phyloP scores from a whole-genome alignment of 2,888 invertebrate genomes.

The Eustalomyia histrio region DNA sequence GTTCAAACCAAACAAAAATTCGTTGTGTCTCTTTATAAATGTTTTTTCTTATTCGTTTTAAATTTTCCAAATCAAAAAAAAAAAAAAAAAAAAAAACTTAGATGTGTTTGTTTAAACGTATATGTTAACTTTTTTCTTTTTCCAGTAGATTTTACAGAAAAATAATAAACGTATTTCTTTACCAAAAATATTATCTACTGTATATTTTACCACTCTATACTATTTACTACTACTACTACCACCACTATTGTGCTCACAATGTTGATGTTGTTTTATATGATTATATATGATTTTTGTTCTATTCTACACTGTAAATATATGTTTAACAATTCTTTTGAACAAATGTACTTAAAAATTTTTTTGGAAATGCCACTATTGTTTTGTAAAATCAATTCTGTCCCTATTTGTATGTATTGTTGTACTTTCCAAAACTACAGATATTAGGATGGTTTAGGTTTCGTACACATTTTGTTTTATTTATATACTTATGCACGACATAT shows the following conservation, averaged over 20 bases:
- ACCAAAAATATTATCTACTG: conserved; percentile 11
- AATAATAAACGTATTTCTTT: conserved; percentile 21
- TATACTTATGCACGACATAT: conserved; percentile 35
- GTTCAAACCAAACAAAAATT: conserved; percentile 71
- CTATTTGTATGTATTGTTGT: background rate
- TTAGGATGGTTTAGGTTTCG: conserved; percentile 44
- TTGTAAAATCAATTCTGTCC: background rate
- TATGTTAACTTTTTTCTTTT: background rate
- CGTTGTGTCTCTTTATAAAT: conserved; percentile 64
- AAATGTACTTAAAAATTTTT: background rate
- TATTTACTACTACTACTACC: background rate
- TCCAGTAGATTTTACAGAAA: background rate
- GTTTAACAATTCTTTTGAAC: background rate
- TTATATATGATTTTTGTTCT: conserved; percentile 22
- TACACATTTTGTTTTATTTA: background rate
- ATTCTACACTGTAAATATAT: conserved; percentile 47
- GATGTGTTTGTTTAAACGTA: conserved; percentile 20
- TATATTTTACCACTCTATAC: conserved; percentile 17
- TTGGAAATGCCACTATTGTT: background rate
- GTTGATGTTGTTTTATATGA: conserved; percentile 44
- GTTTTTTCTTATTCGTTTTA: conserved; percentile 56
- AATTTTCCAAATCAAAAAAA: background rate
- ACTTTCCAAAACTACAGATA: background rate
- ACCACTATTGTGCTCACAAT: conserved; percentile 33
- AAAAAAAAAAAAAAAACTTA: background rate